Evolutionary conservation across 2,888 invertebrate genomes (phyloP).

Genomic region (Nemotelus pantherinus): DNA sequence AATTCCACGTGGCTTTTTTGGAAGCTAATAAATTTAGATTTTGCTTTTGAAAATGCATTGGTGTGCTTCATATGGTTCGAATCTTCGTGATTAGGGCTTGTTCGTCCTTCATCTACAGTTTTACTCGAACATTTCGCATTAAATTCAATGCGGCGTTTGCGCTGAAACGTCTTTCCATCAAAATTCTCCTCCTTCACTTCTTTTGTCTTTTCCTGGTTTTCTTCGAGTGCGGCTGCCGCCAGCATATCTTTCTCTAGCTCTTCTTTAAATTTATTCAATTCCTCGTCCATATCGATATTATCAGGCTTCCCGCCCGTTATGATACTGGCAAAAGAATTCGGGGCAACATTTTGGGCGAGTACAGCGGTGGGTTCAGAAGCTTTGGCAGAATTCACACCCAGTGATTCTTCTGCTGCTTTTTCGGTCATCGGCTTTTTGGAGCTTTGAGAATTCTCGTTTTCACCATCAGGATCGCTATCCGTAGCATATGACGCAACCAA

Average conservation of each 20-base stretch:
- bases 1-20: constrained; percentile 55
- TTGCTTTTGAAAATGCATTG: background rate
- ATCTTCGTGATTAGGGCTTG: background rate
- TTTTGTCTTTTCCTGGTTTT: constrained; percentile 29
- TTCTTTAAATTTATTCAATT: constrained; percentile 50
- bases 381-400: background rate
- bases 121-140: constrained; percentile 47
- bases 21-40: constrained; percentile 53
- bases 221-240: background rate
- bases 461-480: constrained; percentile 48
- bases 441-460: background rate
- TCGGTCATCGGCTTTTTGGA: background rate
- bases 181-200: constrained; percentile 53
- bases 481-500: constrained; percentile 50
- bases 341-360: constrained; percentile 13
- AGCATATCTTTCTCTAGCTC: constrained; percentile 48
- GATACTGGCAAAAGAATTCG: constrained; percentile 50
- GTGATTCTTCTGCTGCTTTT: background rate
- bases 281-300: constrained; percentile 45
- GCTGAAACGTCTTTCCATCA: constrained; percentile 67
- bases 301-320: constrained; percentile 51
- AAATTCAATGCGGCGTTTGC: constrained; percentile 68
- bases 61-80: background rate
- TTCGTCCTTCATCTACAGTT: background rate
- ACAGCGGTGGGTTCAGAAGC: constrained; percentile 1